A percentile compares a stretch with the other conserved stretches of the same genome.
Conservation (phyloP, 2,113 vertebrate genomes). For the Neotoma lepida region DNA sequence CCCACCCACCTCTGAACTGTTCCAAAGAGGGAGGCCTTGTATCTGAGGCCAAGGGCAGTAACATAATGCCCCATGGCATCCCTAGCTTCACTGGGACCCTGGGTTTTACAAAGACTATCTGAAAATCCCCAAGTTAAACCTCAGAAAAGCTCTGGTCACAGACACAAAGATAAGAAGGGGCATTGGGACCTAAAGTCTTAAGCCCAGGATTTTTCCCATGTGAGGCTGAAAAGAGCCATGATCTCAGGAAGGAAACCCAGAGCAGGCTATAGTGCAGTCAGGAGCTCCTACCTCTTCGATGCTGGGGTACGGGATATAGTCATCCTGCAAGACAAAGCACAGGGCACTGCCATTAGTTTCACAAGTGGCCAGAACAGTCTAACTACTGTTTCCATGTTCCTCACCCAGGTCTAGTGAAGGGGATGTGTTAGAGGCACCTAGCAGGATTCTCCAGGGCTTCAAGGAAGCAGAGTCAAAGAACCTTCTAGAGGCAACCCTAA, state of each 20-base stretch:
- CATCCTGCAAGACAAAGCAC: constrained; percentile 89
- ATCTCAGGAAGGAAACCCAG: neutral
- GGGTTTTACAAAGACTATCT: neutral
- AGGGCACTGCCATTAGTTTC: neutral
- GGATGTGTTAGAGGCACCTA: neutral
- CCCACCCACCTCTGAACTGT: neutral
- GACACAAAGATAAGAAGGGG: neutral
- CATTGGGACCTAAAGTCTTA: neutral
- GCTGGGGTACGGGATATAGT: constrained; percentile 94
- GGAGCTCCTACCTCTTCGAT: constrained; percentile 91
- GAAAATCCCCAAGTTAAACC: neutral
- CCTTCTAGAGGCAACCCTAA: neutral
- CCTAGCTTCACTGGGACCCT: neutral
- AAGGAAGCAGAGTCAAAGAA: neutral
- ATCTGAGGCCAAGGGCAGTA: neutral
- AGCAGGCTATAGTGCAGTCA: too few relatives aligned
- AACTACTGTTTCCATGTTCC: neutral
- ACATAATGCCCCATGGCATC: neutral
- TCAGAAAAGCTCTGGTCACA: neutral
- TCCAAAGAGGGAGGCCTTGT: neutral
- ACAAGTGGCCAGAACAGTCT: neutral
- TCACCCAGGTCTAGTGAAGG: neutral
- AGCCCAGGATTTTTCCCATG: neutral
- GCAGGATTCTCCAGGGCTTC: neutral
- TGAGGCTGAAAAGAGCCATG: neutral